Percentiles rank a stretch among this genome's conserved stretches.
These are phyloP conservation scores for Coleophora deauratella DNA, from an alignment of 2,888 invertebrate species.

Conservation along the genomic window DNA sequence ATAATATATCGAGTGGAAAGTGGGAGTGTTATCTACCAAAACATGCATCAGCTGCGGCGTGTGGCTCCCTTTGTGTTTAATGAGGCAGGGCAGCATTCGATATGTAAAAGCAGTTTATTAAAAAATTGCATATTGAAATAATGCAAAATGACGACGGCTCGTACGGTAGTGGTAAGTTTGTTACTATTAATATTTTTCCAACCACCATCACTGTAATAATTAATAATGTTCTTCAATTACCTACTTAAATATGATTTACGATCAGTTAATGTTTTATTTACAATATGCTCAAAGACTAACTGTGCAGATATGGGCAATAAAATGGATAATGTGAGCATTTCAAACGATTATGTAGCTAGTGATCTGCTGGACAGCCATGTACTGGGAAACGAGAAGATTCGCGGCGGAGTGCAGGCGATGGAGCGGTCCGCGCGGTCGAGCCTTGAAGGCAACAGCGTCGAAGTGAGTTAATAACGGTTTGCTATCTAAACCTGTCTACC, in stretches of 20 bases:
- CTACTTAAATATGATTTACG: constrained; percentile 16
- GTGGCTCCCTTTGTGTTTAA: too few relatives aligned
- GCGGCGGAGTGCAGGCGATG: constrained; percentile 44
- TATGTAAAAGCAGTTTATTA: too few relatives aligned
- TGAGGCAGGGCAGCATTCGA: too few relatives aligned
- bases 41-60: too few relatives aligned
- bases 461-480: constrained; percentile 43
- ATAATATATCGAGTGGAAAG: too few relatives aligned
- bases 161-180: constrained; percentile 59
- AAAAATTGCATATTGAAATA: constrained; percentile 4
- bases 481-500: too few relatives aligned
- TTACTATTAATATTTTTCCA: constrained; percentile 20
- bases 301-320: constrained; percentile 60
- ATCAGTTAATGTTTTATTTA: constrained; percentile 38
- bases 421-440: constrained; percentile 60
- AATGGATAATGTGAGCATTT: constrained; percentile 54
- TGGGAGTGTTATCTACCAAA: too few relatives aligned
- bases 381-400: constrained; percentile 45
- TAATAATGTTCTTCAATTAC: too few relatives aligned
- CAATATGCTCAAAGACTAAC: constrained; percentile 53
- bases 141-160: constrained; percentile 63
- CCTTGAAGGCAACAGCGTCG: constrained; percentile 62
- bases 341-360: constrained; percentile 60
- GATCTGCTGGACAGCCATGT: constrained; percentile 70
- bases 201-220: constrained; percentile 27